These are phyloP conservation scores for Metaphire vulgaris DNA, from an alignment of 1,140 invertebrate species.

Conservation along the genomic window DNA sequence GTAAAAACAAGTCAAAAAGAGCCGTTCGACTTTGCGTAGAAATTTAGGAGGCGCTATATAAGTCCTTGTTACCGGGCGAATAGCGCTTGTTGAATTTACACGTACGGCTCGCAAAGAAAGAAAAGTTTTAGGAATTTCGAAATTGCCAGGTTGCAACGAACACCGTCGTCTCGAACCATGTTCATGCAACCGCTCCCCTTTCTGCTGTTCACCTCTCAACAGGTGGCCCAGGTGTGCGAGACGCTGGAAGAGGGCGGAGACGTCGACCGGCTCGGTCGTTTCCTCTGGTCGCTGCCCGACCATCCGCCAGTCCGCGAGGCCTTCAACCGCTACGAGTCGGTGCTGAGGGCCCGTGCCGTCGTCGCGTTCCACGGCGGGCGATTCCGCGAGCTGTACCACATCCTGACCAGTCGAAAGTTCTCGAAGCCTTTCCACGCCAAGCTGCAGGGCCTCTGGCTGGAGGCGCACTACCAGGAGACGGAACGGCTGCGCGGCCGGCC, in stretches of 20 bases:
- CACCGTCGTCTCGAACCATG: background rate
- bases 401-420: slow-evolving; percentile 93
- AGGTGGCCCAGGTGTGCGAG: slow-evolving; percentile 96
- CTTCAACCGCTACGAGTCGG: slow-evolving; percentile 87
- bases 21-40: too few species aligned
- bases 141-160: too few species aligned
- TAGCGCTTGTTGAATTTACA: too few species aligned
- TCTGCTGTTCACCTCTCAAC: slow-evolving; percentile 44
- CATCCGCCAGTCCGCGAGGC: slow-evolving; percentile 72
- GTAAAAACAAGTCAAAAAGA: too few species aligned
- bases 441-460: slow-evolving; percentile 88
- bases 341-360: slow-evolving; percentile 87
- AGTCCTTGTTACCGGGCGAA: too few species aligned
- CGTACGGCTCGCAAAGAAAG: too few species aligned
- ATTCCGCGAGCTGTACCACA: slow-evolving; percentile 85
- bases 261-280: slow-evolving; percentile 87
- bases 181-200: too few species aligned
- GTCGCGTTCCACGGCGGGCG: slow-evolving; percentile 94
- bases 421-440: slow-evolving; percentile 93
- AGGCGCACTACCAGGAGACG: slow-evolving; percentile 96
- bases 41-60: too few species aligned
- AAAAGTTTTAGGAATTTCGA: too few species aligned
- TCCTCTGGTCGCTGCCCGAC: slow-evolving; percentile 80
- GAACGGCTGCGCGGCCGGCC: too few species aligned
- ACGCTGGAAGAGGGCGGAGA: slow-evolving; percentile 96